phyloP scores from a whole-genome alignment of 2,113 vertebrate genomes.

The Mugil cephalus region DNA sequence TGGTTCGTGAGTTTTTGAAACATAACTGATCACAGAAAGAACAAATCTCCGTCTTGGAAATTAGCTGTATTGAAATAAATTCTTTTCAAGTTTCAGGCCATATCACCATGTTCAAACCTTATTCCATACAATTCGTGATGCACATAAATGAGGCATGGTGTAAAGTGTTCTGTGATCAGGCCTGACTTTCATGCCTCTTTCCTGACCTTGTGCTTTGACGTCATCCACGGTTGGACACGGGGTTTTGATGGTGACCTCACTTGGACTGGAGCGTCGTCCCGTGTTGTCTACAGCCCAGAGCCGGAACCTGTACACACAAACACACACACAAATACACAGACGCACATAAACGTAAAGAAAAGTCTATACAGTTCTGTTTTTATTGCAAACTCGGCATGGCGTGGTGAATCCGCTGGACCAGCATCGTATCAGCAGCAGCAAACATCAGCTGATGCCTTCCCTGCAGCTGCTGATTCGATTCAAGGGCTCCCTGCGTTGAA shows the following conservation, averaged over 20 bases:
- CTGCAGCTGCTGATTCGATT: slow-evolving; percentile 10
- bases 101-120: neutral
- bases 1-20: slow-evolving; percentile 38
- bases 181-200: slow-evolving; percentile 1
- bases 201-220: slow-evolving; percentile 96
- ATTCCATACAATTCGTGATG: neutral
- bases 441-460: slow-evolving; percentile 8
- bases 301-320: slow-evolving; percentile 87
- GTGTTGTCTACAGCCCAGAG: slow-evolving; percentile 98
- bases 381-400: neutral
- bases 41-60: slow-evolving; percentile 33
- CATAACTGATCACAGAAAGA: neutral
- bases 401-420: slow-evolving; percentile 1
- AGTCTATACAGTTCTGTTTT: neutral
- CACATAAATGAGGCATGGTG: neutral
- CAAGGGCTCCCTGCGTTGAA: neutral
- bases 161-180: too few relatives aligned
- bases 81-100: neutral
- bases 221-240: slow-evolving; percentile 98
- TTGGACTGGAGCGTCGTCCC: slow-evolving; percentile 93
- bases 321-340: neutral
- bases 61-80: neutral
- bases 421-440: neutral
- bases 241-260: slow-evolving; percentile 94
- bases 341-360: neutral